Conservation (phyloP, 2,888 invertebrate genomes). For the Orthosia gracilis region DNA sequence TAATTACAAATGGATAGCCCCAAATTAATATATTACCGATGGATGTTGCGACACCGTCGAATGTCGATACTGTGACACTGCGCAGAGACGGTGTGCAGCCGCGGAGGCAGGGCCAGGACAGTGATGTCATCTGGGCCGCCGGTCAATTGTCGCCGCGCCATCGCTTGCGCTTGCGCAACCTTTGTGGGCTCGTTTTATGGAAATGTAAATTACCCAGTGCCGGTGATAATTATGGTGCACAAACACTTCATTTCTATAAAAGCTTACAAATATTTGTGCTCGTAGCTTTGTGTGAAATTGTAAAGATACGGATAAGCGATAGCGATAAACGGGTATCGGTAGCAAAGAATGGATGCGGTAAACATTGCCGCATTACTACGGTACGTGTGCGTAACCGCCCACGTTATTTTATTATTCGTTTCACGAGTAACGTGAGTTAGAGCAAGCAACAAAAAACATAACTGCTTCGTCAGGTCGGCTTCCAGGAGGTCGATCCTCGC, state of each 20-base stretch:
- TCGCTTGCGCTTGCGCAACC: conserved; percentile 66
- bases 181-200: conserved; percentile 50
- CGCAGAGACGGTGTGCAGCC: conserved; percentile 50
- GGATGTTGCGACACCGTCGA: conserved; percentile 70
- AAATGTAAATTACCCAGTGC: conserved; percentile 57
- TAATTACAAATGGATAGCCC: conserved; percentile 70
- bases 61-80: conserved; percentile 57
- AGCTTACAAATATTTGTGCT: conserved; percentile 48
- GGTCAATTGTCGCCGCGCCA: conserved; percentile 77
- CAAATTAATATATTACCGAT: conserved; percentile 69
- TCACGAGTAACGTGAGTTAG: conserved; percentile 33
- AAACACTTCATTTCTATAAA: conserved; percentile 50
- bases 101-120: conserved; percentile 43
- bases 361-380: conserved; percentile 52
- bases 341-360: conserved; percentile 55
- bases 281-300: conserved; percentile 46
- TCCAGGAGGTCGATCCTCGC: conserved; percentile 42
- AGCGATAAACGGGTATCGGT: conserved; percentile 52
- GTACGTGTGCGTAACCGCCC: conserved; percentile 58
- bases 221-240: conserved; percentile 52
- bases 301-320: conserved; percentile 47
- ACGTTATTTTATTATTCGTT: conserved; percentile 56
- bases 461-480: conserved; percentile 48
- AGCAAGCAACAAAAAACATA: conserved; percentile 52
- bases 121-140: conserved; percentile 84